Evolutionary conservation across 2,113 vertebrate species (phyloP).

Genomic region (Labeo catla): DNA sequence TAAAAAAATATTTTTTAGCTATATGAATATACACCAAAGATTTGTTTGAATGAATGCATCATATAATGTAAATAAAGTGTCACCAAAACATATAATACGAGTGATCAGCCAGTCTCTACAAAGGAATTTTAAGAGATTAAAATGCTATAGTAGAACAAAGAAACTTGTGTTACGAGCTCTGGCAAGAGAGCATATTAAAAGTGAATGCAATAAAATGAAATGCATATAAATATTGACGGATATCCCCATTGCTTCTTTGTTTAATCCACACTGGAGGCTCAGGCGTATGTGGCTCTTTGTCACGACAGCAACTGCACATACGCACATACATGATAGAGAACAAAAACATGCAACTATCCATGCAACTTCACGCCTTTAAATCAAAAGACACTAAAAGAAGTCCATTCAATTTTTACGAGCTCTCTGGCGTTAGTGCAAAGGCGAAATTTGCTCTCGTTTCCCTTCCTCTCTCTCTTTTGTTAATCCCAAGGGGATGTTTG

Average conservation of each 20-base stretch:
- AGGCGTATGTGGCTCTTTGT: slow-evolving; percentile 58
- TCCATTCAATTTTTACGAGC: not conserved
- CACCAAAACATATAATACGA: not conserved
- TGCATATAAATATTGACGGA: slow-evolving; percentile 24
- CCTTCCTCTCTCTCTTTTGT: slow-evolving; percentile 22
- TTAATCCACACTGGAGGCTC: slow-evolving; percentile 51
- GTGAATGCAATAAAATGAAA: not conserved
- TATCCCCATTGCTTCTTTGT: slow-evolving; percentile 51
- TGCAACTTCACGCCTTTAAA: slow-evolving; percentile 28
- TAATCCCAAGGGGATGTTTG: slow-evolving; percentile 49
- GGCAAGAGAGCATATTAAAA: not conserved
- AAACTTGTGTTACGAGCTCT: slow-evolving; percentile 1
- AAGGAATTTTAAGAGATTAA: not conserved
- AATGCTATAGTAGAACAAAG: not conserved
- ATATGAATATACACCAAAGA: not conserved
- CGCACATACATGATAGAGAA: slow-evolving; percentile 43
- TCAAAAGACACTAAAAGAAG: slow-evolving; percentile 1
- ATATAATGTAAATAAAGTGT: not conserved
- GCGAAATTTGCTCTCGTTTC: slow-evolving; percentile 19
- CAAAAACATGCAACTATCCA: slow-evolving; percentile 7
- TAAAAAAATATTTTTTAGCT: not conserved
- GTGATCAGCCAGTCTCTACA: not conserved
- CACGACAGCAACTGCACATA: slow-evolving; percentile 40
- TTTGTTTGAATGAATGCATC: not conserved
- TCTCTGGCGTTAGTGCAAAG: not conserved